A percentile compares a stretch with the other conserved stretches of the same genome.
These are phyloP conservation scores for Zosterops hypoxanthus DNA, from an alignment of 2,113 vertebrate species.

Conservation along the genomic window DNA sequence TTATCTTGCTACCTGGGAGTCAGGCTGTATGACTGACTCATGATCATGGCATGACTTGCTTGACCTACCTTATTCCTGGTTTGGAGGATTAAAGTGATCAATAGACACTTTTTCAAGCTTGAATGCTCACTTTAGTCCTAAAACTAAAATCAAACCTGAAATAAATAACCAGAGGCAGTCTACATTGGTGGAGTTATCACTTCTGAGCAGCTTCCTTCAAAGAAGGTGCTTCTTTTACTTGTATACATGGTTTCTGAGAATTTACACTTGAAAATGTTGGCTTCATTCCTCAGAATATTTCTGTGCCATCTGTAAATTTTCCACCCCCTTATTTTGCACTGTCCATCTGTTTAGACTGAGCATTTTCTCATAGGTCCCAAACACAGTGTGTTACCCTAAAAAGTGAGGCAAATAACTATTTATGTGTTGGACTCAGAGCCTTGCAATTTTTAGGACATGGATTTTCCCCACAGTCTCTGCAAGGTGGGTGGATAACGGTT, in stretches of 20 bases:
- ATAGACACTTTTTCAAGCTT: background rate
- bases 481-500: background rate
- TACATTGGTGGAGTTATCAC: background rate
- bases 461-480: background rate
- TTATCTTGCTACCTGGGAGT: background rate
- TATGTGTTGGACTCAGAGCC: background rate
- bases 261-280: background rate
- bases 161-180: background rate
- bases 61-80: background rate
- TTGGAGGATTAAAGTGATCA: background rate
- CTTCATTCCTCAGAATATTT: background rate
- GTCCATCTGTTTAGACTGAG: background rate
- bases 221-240: background rate
- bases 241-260: background rate
- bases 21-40: background rate
- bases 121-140: constrained; percentile 11
- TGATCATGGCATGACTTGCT: background rate
- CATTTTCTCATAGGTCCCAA: background rate
- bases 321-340: background rate
- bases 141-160: background rate
- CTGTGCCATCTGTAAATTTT: background rate
- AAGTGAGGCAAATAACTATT: fast-evolving
- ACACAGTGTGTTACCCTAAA: background rate
- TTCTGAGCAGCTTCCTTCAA: background rate
- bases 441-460: background rate